These are phyloP conservation scores for Octomys mimax DNA, from an alignment of 2,797 vertebrate species.

Conservation along the genomic window DNA sequence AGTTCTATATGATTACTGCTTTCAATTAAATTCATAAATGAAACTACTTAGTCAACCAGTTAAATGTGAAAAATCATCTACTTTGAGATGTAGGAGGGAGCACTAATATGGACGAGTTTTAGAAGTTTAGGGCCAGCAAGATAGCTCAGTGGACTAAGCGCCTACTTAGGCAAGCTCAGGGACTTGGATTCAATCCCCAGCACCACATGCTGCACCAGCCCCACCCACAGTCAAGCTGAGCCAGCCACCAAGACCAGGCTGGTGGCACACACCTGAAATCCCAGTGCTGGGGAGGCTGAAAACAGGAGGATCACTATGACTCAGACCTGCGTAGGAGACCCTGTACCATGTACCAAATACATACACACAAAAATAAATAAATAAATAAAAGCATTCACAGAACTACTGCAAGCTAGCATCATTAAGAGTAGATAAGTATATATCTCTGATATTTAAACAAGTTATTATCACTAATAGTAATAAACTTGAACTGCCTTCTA, in stretches of 20 bases:
- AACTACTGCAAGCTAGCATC: neutral
- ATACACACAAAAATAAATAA: too few species aligned
- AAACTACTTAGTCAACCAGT: conserved; percentile 4
- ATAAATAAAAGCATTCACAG: neutral
- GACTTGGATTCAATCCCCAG: too few species aligned
- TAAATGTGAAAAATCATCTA: conserved; percentile 2
- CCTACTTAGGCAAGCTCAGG: too few species aligned
- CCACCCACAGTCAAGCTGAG: too few species aligned
- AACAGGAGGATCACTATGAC: too few species aligned
- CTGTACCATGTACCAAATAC: too few species aligned
- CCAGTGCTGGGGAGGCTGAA: too few species aligned
- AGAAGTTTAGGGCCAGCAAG: neutral
- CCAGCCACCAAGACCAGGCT: too few species aligned
- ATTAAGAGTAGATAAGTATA: neutral
- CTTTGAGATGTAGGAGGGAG: conserved; percentile 1
- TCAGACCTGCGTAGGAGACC: too few species aligned
- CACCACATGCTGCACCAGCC: too few species aligned
- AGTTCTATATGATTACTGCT: neutral
- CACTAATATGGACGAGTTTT: neutral
- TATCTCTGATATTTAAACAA: neutral
- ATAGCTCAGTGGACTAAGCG: too few species aligned
- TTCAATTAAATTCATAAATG: conserved; percentile 13
- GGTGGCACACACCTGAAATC: too few species aligned
- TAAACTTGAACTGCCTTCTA: neutral
- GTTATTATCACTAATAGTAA: neutral